Percentiles rank a stretch among this genome's conserved stretches.
Conservation (phyloP, 2,113 vertebrate genomes). For the Stercorarius parasiticus region DNA sequence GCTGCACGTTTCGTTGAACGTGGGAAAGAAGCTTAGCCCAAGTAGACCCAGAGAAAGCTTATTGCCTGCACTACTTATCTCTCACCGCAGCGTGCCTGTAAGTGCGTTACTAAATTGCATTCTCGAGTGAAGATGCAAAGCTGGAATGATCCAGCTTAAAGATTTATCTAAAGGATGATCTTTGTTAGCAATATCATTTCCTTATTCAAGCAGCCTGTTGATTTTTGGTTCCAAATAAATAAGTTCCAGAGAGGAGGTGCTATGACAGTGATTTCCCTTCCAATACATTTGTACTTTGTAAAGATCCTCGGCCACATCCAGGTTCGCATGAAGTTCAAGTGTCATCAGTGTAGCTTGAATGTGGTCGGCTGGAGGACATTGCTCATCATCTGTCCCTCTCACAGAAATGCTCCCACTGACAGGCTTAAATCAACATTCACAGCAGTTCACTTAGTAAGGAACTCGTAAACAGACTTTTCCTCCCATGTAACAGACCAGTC, state of each 20-base stretch:
- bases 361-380: not conserved
- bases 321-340: not conserved
- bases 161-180: not conserved
- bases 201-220: not conserved
- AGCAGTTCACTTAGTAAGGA: not conserved
- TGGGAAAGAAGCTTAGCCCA: not conserved
- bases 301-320: not conserved
- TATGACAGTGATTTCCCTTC: not conserved
- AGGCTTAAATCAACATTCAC: not conserved
- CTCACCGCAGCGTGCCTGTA: not conserved
- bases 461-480: not conserved
- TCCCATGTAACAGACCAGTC: not conserved
- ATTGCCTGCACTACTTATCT: not conserved
- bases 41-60: not conserved
- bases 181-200: not conserved
- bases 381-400: not conserved
- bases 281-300: not conserved
- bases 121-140: not conserved
- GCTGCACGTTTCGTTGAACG: rapidly evolving
- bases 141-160: not conserved
- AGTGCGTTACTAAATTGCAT: not conserved
- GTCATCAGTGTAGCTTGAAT: not conserved
- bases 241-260: not conserved
- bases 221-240: not conserved
- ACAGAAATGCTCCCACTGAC: not conserved